Conservation (phyloP, 2,797 vertebrate species). For the Crypturellus tataupa region DNA sequence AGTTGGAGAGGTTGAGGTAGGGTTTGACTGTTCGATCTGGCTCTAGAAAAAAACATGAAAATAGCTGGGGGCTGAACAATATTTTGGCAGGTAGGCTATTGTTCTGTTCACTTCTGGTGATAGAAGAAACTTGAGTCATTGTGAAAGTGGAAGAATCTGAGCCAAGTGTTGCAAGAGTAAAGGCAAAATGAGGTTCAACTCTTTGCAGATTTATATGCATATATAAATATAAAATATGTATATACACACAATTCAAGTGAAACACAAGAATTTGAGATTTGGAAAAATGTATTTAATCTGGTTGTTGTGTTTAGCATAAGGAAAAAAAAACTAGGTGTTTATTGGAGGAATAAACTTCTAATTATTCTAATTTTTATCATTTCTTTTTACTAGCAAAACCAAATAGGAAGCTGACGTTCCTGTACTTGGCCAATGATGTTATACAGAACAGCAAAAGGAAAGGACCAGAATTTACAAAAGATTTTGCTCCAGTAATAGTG, state of each 20-base stretch:
- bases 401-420: slow-evolving; percentile 95
- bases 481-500: slow-evolving; percentile 96
- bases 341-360: background rate
- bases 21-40: background rate
- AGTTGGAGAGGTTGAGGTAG: background rate
- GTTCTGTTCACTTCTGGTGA: background rate
- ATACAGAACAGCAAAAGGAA: slow-evolving; percentile 99
- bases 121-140: background rate
- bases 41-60: background rate
- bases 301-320: background rate
- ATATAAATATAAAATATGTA: no score
- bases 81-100: background rate
- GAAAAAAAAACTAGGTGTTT: background rate
- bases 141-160: background rate
- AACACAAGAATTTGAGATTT: background rate
- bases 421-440: slow-evolving; percentile 98
- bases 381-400: slow-evolving; percentile 88
- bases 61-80: background rate
- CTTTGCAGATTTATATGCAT: background rate
- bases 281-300: background rate
- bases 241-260: background rate
- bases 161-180: background rate
- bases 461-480: slow-evolving; percentile 98
- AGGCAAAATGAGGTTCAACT: background rate
- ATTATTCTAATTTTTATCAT: slow-evolving; percentile 6